phyloP scores from a whole-genome alignment of 2,797 vertebrate species.

The Falco peregrinus region DNA sequence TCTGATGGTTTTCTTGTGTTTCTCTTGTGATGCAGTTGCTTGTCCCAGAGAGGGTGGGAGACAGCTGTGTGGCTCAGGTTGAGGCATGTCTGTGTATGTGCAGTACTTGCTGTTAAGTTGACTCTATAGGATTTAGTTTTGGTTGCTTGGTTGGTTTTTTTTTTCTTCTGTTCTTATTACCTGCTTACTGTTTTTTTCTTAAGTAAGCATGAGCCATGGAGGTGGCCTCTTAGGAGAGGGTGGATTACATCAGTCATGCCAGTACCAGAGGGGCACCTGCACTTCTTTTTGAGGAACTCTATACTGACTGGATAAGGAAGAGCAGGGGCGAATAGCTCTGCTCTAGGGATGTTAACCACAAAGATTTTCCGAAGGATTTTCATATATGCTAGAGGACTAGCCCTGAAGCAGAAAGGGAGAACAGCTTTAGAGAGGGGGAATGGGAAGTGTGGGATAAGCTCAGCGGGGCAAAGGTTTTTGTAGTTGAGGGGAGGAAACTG shows the following conservation, averaged over 20 bases:
- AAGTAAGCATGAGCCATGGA: fast-evolving
- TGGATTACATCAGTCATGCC: background rate
- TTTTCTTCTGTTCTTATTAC: background rate
- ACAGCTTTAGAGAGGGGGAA: background rate
- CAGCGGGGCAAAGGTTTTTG: background rate
- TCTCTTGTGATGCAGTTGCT: background rate
- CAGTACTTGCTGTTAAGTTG: background rate
- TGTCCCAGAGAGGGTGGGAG: background rate
- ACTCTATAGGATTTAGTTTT: background rate
- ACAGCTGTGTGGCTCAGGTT: background rate
- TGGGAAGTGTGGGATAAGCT: background rate
- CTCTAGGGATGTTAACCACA: background rate
- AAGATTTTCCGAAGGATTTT: background rate
- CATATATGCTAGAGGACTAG: fast-evolving
- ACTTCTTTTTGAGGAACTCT: background rate
- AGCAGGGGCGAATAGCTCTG: background rate
- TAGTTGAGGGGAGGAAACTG: background rate
- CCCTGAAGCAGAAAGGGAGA: background rate
- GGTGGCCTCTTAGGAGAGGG: background rate
- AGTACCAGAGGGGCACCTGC: background rate
- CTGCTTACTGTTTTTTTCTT: background rate
- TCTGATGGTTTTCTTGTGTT: background rate
- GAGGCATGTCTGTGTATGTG: background rate
- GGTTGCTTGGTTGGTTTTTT: background rate
- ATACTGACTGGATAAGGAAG: background rate